A percentile compares a stretch with the other conserved stretches of the same genome.
Evolutionary conservation across 2,113 vertebrate genomes (phyloP).

Genomic region (Corythoichthys intestinalis): DNA sequence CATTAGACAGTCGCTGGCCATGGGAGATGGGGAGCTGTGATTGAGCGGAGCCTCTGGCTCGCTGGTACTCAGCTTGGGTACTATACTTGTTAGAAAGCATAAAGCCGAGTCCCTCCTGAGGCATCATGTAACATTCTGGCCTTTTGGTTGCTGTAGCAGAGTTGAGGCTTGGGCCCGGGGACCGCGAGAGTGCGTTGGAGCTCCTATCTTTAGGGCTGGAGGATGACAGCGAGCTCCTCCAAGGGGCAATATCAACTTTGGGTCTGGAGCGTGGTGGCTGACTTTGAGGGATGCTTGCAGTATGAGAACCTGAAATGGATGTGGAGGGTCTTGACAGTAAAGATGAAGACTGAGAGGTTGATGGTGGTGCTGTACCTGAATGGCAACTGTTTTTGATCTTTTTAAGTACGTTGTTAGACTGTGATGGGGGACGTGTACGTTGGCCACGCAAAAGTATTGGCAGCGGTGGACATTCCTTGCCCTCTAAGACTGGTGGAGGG

Average conservation of each 20-base stretch:
- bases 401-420: constrained; percentile 51
- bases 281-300: constrained; percentile 42
- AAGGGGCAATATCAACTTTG: constrained; percentile 73
- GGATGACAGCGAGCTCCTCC: constrained; percentile 42
- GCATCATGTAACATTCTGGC: constrained; percentile 68
- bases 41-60: constrained; percentile 65
- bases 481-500: constrained; percentile 83
- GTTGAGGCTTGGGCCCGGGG: constrained; percentile 51
- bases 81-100: constrained; percentile 75
- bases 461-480: constrained; percentile 86
- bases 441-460: constrained; percentile 70
- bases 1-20: constrained; percentile 42
- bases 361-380: constrained; percentile 23
- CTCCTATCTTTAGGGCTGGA: constrained; percentile 66
- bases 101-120: constrained; percentile 67
- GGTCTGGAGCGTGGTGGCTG: constrained; percentile 61
- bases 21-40: constrained; percentile 58
- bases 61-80: constrained; percentile 68
- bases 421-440: constrained; percentile 77
- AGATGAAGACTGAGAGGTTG: constrained; percentile 35
- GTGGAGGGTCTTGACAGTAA: constrained; percentile 39
- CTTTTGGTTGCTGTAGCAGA: constrained; percentile 53
- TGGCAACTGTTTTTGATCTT: constrained; percentile 59
- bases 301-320: constrained; percentile 28
- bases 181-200: constrained; percentile 51